Base-by-base conservation (phyloP, 1,140 invertebrate species). In the Pseudomyrmex gracilis region DNA sequence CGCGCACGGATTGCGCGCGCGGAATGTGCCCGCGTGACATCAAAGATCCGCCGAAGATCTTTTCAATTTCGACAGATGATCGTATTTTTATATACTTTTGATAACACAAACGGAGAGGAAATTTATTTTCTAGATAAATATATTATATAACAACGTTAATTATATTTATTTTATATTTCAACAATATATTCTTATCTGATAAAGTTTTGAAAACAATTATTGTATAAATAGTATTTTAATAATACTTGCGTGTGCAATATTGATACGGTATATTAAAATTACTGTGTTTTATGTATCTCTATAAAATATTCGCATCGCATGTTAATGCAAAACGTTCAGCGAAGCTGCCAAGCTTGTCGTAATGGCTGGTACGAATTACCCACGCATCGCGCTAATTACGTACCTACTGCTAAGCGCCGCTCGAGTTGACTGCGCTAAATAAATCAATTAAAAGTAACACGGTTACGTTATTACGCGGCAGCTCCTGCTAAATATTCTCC, bases 391-490 rank as follows among this genome's bases (percentile, higher is more conserved):
- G 66, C 34, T 53, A 70, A 68, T 78, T 78, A 34, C 34, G 34
- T 34, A 57, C 64, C 17, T 20, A 43, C 20, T 8, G 51, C 64
- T 57, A 7, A 68, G 15, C 34, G 34, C 20, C 12, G 55, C 20
- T 78, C 43, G 49, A 77, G 74, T 77, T 77, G 63, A 68, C 76
- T 68, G 22, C 47, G 64, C 53, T 58, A 70, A 71, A 80, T 71
- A 80, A 80, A 80, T 80, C 66, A 80, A 80, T 80, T 80, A 80
- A 80, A 80, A 43, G 53, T 80, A 80, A 80, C 66, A 49, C n/a
- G 53, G 43, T 71, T 53, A 53, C 45, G 66, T 80, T 80, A 80
- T 80, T 71, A 58, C 43, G 34, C 34, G 53, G 64, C 66, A 20
- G 64, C 15, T 70, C 51, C 51, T 45, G 66, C 53, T 70, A 71